Evolutionary conservation across 1,140 invertebrate species (phyloP).

Genomic region (Drosophila elegans): DNA sequence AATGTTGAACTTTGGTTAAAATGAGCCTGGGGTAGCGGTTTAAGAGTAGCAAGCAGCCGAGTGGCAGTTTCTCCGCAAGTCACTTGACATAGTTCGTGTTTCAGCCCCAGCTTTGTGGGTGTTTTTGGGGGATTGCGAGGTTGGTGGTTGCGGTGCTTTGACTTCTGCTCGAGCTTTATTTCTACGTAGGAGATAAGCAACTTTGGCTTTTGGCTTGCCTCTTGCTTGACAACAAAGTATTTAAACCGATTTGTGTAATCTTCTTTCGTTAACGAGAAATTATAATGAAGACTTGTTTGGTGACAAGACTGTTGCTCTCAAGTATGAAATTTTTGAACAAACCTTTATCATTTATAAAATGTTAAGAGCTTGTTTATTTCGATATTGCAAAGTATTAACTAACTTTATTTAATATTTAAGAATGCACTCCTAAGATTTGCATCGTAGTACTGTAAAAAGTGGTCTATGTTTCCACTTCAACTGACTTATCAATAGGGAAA

Average conservation of each 20-base stretch:
- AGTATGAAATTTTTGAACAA: too few species aligned
- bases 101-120: constrained; percentile 21
- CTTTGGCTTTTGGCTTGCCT: constrained; percentile 28
- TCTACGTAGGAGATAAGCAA: constrained; percentile 5
- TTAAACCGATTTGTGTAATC: constrained; percentile 51
- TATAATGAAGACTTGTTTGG: constrained; percentile 21
- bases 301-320: not conserved
- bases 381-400: too few species aligned
- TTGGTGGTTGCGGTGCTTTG: constrained; percentile 5
- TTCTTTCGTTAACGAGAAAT: constrained; percentile 36
- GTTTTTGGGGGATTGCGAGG: constrained; percentile 1
- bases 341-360: too few species aligned
- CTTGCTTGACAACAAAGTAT: constrained; percentile 26
- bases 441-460: not conserved
- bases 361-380: too few species aligned
- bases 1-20: constrained; percentile 36
- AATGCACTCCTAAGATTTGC: too few species aligned
- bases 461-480: not conserved
- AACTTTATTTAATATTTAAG: too few species aligned
- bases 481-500: constrained; percentile 23
- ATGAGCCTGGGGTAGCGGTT: constrained; percentile 4
- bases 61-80: constrained; percentile 21
- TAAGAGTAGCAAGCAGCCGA: constrained; percentile 10
- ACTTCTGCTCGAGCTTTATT: constrained; percentile 15
- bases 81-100: constrained; percentile 55